Base-by-base conservation (phyloP, 2,797 vertebrate genomes). In the Parotocinclus haroldoi region DNA sequence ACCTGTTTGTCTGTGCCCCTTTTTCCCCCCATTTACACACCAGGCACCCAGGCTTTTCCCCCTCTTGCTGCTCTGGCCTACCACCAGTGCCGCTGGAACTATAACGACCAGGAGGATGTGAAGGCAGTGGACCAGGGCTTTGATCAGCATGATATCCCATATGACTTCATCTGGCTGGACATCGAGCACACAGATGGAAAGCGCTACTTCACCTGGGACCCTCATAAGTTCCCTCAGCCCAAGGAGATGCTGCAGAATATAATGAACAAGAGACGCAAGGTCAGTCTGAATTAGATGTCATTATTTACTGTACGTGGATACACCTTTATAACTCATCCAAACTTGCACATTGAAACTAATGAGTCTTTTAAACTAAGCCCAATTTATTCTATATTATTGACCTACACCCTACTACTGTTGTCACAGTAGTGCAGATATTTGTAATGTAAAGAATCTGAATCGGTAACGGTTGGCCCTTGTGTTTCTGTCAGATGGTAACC, bases 51-150 rank as follows among this genome's bases (percentile, higher is more conserved):
- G 87, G 84, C 93, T 1, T 86, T 98, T 70, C 96, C 95, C 11
- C 94, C 96, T 0, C 81, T 95, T 7, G 81, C 94, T 27, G 81
- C 93, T 5, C 72, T 98, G 69, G 94, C 79, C 6, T 98, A 98
- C 79, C 96, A 98, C 86, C 96, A 98, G 89, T 97, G 94, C 83
- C 93, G 96, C 75, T 98, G 96, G 96, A 98, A 98, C 78, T 98
- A 98, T 86, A 94, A 95, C 0, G 96, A 98, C 11, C 94, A 98
- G 82, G 93, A 92, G 0, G 96, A 98, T 1, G 95, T 98, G 70
- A 82, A 79, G 7, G 66, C 85, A 0, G 96, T 98, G 60, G 91
- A 94, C 57, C 80, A 79, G 0, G 94, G 94, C 14, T 96, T 98
- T 0, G 95, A 96, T 16, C 86, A 93, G 16, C 91, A 98, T 10